phyloP scores from a whole-genome alignment of 2,113 vertebrate genomes.

The Anhinga anhinga region DNA sequence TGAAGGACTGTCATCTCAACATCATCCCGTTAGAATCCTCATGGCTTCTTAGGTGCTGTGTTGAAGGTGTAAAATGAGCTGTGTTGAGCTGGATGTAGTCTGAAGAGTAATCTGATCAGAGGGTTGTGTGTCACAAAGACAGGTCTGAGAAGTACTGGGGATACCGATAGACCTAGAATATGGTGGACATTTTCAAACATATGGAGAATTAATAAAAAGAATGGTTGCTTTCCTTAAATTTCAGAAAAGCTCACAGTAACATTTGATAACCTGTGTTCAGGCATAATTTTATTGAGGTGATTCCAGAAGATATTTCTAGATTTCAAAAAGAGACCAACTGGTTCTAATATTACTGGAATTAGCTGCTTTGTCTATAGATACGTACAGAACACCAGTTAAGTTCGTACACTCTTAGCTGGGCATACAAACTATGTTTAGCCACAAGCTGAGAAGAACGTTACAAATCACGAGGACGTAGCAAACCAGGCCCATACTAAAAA shows the following conservation, averaged over 20 bases:
- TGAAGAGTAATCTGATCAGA: background rate
- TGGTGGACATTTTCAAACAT: background rate
- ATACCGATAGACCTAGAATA: background rate
- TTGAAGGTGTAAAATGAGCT: background rate
- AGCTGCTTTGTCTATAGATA: background rate
- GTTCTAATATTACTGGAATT: background rate
- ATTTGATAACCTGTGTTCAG: background rate
- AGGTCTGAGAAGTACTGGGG: background rate
- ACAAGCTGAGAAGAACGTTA: background rate
- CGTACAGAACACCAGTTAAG: background rate
- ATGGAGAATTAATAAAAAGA: background rate
- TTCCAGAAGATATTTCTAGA: background rate
- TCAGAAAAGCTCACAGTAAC: background rate
- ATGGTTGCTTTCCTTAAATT: background rate
- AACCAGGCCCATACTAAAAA: background rate
- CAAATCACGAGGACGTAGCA: background rate
- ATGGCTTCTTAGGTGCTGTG: background rate
- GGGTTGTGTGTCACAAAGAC: background rate
- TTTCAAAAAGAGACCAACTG: background rate
- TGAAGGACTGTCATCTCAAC: background rate
- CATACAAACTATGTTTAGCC: accelerated
- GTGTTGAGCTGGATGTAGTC: background rate
- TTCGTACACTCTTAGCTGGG: background rate
- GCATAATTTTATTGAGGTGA: background rate
- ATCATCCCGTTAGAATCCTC: background rate